Base-by-base conservation (phyloP, 2,113 vertebrate genomes). In the Puntigrus tetrazona region DNA sequence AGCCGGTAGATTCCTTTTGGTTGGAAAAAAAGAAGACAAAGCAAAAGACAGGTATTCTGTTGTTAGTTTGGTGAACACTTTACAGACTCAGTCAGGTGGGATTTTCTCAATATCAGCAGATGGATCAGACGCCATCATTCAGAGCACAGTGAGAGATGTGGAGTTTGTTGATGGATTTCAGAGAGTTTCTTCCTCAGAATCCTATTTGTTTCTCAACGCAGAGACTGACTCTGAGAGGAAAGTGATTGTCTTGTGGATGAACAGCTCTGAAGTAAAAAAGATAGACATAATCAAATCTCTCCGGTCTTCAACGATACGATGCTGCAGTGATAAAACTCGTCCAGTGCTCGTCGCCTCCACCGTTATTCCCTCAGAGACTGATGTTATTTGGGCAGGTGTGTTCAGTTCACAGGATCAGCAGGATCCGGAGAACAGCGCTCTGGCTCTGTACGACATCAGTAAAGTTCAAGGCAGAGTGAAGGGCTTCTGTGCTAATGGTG, bases 151-250 rank as follows among this genome's bases (percentile, higher is more conserved):
- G 3, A 11, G 2, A 25, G 9, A 29, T 6, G 31, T 95, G 86
- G 89, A 92, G 86, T 98, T 97, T 41, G 94, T 96, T 7, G 96
- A 97, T 1, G 96, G 94, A 16, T 97, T 98, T 57, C 95, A 91
- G 82, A 93, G 93, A 84, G 36, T 75, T 0, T 78, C 86, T 3
- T 50, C 16, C 1, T 85, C 81, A 11, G 50, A 52, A 2, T 87
- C 93, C 9, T 94, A 91, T 86, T 61, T 94, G n/a, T 85, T 95
- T 70, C 83, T 90, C 27, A 95, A 94, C 86, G 5, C 88, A 7
- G 14, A 7, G 7, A 20, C 31, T 41, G 5, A 14, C 2, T 2
- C n/a, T 2, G 41, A 22, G 81, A 91, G 18, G n/a, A 52, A n/a
- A 47, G 88, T 93, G 2, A 61, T 85, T 47, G 82, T 95, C 1